These are phyloP conservation scores for Idaea straminata DNA, from an alignment of 2,888 invertebrate genomes.

Conservation along the genomic window DNA sequence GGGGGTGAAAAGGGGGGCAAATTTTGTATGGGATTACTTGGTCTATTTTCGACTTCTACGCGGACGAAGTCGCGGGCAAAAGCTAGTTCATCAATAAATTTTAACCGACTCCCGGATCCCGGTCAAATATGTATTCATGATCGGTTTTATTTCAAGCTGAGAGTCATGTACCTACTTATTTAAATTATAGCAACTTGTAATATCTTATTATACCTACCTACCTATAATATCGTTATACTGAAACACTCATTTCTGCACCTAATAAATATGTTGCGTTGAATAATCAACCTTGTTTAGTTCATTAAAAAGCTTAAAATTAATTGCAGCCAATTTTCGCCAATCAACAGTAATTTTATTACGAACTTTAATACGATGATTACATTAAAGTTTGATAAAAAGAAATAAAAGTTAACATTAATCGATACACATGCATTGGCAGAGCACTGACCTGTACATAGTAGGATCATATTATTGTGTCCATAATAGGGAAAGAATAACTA, in stretches of 20 bases:
- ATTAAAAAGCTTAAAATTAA: not conserved
- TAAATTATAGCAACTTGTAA: not conserved
- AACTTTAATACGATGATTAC: not conserved
- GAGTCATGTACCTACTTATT: not conserved
- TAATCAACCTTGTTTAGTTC: not conserved
- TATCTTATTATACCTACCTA: not conserved
- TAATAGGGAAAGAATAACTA: no score
- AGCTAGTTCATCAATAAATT: not conserved
- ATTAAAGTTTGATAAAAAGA: not conserved
- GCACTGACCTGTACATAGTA: not conserved
- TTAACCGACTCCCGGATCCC: not conserved
- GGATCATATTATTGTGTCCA: no score
- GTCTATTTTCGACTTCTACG: no score
- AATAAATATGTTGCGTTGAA: not conserved
- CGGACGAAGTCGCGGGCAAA: no score
- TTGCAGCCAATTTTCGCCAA: not conserved
- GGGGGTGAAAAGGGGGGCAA: no score
- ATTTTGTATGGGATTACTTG: no score
- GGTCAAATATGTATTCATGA: not conserved
- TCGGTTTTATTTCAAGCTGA: not conserved
- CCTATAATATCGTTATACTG: not conserved
- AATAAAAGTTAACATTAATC: not conserved
- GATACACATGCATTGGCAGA: not conserved
- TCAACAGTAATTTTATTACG: not conserved
- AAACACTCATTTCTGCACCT: not conserved